Evolutionary conservation across 2,888 invertebrate species (phyloP).

Genomic region (Euproctis similis): DNA sequence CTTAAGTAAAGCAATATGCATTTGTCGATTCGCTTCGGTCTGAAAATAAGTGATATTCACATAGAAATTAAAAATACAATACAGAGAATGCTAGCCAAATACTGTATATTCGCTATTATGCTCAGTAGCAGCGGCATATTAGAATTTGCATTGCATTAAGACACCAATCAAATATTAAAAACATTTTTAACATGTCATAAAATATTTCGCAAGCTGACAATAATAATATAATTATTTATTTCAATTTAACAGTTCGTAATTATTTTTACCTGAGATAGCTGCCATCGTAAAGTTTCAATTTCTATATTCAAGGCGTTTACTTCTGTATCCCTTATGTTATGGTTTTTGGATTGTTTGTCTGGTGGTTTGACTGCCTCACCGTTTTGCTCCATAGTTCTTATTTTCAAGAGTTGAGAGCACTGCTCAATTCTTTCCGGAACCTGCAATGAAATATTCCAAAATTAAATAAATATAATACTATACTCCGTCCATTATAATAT

Average conservation of each 20-base stretch:
- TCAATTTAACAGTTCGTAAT: no score
- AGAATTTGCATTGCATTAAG: slow-evolving; percentile 26
- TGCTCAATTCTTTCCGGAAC: slow-evolving; percentile 58
- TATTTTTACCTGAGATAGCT: slow-evolving; percentile 80
- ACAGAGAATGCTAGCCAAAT: slow-evolving; percentile 9
- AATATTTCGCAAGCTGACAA: slow-evolving; percentile 8
- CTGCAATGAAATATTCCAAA: slow-evolving; percentile 43
- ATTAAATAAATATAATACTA: no score
- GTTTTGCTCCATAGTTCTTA: slow-evolving; percentile 36
- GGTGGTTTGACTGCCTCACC: slow-evolving; percentile 39
- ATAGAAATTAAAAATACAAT: slow-evolving; percentile 4
- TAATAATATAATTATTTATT: not conserved
- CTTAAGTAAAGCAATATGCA: slow-evolving; percentile 83
- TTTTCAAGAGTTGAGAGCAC: slow-evolving; percentile 52
- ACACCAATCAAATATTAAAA: slow-evolving; percentile 2
- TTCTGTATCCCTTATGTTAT: slow-evolving; percentile 49
- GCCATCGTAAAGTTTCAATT: slow-evolving; percentile 83
- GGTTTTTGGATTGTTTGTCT: slow-evolving; percentile 31
- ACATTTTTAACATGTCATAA: slow-evolving; percentile 42
- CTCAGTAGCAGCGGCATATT: slow-evolving; percentile 17
- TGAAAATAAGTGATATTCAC: no score
- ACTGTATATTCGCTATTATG: slow-evolving; percentile 29
- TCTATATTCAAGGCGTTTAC: slow-evolving; percentile 77
- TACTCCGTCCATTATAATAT: no score
- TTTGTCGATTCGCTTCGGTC: slow-evolving; percentile 82